Conservation (phyloP, 2,888 invertebrate genomes). For the Cryptophagus acutangulus region DNA sequence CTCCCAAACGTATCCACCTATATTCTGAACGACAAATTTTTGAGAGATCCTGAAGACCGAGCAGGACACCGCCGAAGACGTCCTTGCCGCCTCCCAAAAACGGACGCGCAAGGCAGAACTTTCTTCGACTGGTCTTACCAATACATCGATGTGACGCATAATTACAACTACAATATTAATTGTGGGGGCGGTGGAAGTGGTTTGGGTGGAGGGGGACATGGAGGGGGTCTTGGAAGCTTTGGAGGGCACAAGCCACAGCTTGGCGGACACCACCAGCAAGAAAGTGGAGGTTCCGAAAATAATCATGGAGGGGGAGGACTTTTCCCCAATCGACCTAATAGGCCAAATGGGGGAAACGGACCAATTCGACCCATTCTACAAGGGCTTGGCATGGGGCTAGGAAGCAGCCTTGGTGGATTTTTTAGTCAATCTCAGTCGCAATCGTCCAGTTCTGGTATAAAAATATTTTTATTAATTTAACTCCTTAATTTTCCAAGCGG, state of each 20-base stretch:
- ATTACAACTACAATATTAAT: constrained; percentile 35
- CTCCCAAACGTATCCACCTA: too few species aligned
- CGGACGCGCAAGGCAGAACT: constrained; percentile 26
- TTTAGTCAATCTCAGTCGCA: constrained; percentile 13
- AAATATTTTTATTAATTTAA: neutral
- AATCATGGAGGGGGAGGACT: constrained; percentile 4
- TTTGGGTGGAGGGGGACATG: constrained; percentile 11
- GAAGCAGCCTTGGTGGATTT: constrained; percentile 4
- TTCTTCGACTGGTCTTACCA: constrained; percentile 34
- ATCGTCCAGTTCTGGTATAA: constrained; percentile 11
- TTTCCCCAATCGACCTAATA: too few species aligned
- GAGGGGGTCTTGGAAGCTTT: too few species aligned
- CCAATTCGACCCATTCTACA: neutral
- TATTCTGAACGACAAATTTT: constrained; percentile 2
- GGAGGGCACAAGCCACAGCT: constrained; percentile 7
- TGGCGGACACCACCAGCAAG: too few species aligned
- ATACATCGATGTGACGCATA: constrained; percentile 32
- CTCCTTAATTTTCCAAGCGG: neutral
- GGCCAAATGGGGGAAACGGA: constrained; percentile 6
- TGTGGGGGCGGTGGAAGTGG: constrained; percentile 25
- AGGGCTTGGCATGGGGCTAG: neutral
- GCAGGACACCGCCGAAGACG: neutral
- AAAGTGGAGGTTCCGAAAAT: constrained; percentile 11
- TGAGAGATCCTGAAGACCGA: neutral
- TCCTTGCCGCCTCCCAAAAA: neutral